Conservation (phyloP, 2,113 vertebrate species). For the Plecotus auritus region DNA sequence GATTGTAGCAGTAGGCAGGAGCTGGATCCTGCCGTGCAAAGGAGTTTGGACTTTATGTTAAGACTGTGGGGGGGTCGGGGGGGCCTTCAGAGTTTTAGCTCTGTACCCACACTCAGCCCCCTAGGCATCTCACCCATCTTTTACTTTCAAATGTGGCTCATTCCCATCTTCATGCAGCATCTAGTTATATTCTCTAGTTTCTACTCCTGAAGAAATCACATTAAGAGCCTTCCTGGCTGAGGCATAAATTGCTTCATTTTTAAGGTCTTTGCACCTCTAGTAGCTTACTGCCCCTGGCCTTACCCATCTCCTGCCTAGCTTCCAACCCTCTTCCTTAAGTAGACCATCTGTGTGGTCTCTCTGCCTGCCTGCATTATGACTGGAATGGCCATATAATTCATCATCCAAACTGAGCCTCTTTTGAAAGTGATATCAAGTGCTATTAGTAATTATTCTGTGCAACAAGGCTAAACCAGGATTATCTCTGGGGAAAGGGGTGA, state of each 20-base stretch:
- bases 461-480: background rate
- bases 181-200: background rate
- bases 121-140: background rate
- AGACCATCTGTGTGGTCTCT: background rate
- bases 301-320: background rate
- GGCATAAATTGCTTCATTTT: background rate
- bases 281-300: background rate
- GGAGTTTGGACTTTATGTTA: background rate
- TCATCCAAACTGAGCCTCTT: background rate
- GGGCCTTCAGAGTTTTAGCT: background rate
- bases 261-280: background rate
- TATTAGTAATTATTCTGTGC: background rate
- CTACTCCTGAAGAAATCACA: background rate
- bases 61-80: background rate
- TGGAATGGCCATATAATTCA: background rate
- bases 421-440: background rate
- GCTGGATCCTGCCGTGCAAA: no score
- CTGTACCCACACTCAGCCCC: background rate
- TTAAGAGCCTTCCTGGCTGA: background rate
- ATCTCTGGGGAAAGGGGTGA: background rate
- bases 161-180: background rate
- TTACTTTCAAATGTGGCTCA: background rate
- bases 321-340: background rate
- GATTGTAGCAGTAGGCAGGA: background rate
- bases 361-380: background rate